Base-by-base conservation (phyloP, 2,113 vertebrate species). In the Seriola quinqueradiata region DNA sequence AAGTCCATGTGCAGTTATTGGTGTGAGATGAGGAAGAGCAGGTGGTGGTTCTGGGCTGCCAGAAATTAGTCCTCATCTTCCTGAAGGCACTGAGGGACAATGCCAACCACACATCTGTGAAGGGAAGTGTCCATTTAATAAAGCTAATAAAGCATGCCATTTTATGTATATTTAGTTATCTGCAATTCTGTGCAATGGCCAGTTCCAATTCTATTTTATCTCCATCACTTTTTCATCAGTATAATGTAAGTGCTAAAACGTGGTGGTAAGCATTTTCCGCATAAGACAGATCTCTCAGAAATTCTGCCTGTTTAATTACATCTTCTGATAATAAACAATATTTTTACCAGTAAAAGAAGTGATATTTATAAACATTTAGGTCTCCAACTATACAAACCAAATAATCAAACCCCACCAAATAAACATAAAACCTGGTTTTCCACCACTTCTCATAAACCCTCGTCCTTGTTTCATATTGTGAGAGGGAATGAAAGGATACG, bases 401-500 rank as follows among this genome's bases (percentile, higher is more conserved):
- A 36, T 38, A 9, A 72, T 19, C 12, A 28, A 80, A 64, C 21
- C 12, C 2, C 1, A 44, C 10, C 19, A 16, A 58, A 80, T 44
- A 50, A 73, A 28, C 46, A 40, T 1, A 68, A 19, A 34, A 36
- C 68, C 40, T 65, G 60, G 28, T 40, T 32, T 75, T 40, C 21
- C 34, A 11, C 3, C 19, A 5, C 2, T 28, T 19, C 55, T 34
- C 16, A 8, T 7, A 52, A 65, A 71, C 21, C 61, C 54, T 34
- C 38, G 44, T 50, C 59, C 75, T 52, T 0, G 21, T 32, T 68
- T 44, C 42, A 42, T 66, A 46, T 55, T 40, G 36, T 2, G 23
- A 61, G 17, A 19, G 23, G 17, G 60, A 13, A 76, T 46, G 54
- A 84, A 97, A 99, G 95, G 98, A 99, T 99, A 99, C 98, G 44